These are phyloP conservation scores for Periparus ater DNA, from an alignment of 2,797 vertebrate species.

Conservation along the genomic window DNA sequence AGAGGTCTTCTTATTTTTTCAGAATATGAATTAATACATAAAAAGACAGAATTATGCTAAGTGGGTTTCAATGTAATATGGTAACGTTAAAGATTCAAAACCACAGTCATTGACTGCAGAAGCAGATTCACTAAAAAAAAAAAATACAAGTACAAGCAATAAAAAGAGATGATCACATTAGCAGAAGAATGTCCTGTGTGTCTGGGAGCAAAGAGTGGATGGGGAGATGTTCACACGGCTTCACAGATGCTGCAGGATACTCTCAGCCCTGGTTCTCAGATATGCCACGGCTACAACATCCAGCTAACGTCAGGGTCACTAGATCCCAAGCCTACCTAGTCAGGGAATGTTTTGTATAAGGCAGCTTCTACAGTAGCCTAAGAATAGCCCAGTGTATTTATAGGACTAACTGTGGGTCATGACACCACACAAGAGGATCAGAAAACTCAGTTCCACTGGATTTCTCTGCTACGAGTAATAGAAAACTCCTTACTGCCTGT, in stretches of 20 bases:
- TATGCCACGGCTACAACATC: not conserved
- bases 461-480: not conserved
- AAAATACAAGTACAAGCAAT: not conserved
- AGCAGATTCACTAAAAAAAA: not conserved
- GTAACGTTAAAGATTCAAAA: not conserved
- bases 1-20: not conserved
- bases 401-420: not conserved
- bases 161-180: not conserved
- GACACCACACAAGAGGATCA: not conserved
- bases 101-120: not conserved
- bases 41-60: not conserved
- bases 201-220: not conserved
- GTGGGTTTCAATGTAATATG: not conserved
- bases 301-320: not conserved
- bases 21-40: not conserved
- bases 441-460: not conserved
- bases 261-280: not conserved
- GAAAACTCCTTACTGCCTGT: not conserved
- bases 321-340: not conserved
- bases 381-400: not conserved
- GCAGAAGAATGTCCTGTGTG: not conserved
- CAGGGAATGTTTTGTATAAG: not conserved
- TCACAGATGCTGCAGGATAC: not conserved
- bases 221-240: not conserved
- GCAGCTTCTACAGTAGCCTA: not conserved